A percentile compares a stretch with the other conserved stretches of the same genome.
Evolutionary conservation across 2,797 vertebrate genomes (phyloP).

Genomic region (Chromis chromis): DNA sequence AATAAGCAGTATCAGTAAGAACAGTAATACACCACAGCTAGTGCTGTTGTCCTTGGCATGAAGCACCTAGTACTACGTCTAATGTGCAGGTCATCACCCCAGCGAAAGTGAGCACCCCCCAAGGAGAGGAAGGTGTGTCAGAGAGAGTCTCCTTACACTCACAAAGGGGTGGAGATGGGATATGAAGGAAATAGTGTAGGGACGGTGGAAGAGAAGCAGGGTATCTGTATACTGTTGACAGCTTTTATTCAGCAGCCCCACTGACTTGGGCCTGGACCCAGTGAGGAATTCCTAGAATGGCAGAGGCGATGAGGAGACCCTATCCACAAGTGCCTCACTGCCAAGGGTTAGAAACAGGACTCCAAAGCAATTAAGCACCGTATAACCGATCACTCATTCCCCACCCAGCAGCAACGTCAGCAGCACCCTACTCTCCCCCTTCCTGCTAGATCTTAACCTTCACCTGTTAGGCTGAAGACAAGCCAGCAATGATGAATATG

Average conservation of each 20-base stretch:
- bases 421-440: conserved; percentile 46
- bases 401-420: conserved; percentile 66
- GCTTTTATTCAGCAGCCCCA: conserved; percentile 70
- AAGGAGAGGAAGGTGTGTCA: conserved; percentile 28
- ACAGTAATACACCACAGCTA: neutral
- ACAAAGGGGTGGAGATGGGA: conserved; percentile 42
- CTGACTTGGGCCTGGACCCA: conserved; percentile 53
- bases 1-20: too few species aligned
- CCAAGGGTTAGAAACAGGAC: conserved; percentile 75
- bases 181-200: conserved; percentile 40
- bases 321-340: conserved; percentile 60
- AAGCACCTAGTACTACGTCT: conserved; percentile 14
- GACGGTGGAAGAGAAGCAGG: conserved; percentile 34
- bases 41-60: conserved; percentile 26
- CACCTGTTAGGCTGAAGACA: conserved; percentile 75
- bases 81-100: conserved; percentile 43
- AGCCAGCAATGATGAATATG: conserved; percentile 57
- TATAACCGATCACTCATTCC: conserved; percentile 34
- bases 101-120: conserved; percentile 14
- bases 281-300: conserved; percentile 72
- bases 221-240: conserved; percentile 76
- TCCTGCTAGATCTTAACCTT: conserved; percentile 32
- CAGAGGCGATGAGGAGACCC: conserved; percentile 63
- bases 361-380: conserved; percentile 64
- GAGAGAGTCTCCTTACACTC: conserved; percentile 33